Evolutionary conservation across 2,113 vertebrate genomes (phyloP).

Genomic region (Corythaixoides concolor): DNA sequence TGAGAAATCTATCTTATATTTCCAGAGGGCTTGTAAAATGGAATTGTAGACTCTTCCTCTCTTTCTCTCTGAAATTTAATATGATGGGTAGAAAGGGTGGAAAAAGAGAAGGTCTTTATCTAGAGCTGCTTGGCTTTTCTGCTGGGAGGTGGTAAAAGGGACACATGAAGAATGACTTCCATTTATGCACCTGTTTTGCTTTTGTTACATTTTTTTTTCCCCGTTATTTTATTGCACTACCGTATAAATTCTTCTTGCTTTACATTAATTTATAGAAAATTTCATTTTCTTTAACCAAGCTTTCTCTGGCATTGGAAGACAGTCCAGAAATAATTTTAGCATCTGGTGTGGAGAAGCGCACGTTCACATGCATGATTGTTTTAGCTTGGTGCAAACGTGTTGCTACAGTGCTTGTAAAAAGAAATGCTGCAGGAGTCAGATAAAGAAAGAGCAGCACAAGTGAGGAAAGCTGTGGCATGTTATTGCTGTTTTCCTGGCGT

Average conservation of each 20-base stretch:
- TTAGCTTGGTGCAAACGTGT: neutral
- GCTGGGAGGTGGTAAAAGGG: neutral
- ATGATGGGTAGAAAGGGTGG: neutral
- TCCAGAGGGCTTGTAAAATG: neutral
- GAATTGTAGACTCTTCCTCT: neutral
- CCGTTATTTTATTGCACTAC: neutral
- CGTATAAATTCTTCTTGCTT: neutral
- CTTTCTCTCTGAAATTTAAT: neutral
- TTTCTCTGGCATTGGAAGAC: neutral
- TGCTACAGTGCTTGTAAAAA: neutral
- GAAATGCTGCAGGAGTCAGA: neutral
- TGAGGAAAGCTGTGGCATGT: neutral
- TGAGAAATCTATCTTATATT: constrained; percentile 14
- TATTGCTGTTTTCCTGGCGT: neutral
- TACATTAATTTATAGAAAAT: neutral
- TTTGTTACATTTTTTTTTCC: neutral
- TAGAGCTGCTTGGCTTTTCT: neutral
- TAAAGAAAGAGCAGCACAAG: neutral
- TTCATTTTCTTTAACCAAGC: neutral
- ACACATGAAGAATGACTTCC: neutral
- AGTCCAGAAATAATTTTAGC: neutral
- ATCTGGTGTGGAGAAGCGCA: neutral
- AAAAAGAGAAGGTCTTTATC: neutral
- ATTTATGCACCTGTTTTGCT: neutral
- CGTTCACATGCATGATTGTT: neutral